Evolutionary conservation across 2,797 vertebrate species (phyloP).

Genomic region (Sarcoramphus papa): DNA sequence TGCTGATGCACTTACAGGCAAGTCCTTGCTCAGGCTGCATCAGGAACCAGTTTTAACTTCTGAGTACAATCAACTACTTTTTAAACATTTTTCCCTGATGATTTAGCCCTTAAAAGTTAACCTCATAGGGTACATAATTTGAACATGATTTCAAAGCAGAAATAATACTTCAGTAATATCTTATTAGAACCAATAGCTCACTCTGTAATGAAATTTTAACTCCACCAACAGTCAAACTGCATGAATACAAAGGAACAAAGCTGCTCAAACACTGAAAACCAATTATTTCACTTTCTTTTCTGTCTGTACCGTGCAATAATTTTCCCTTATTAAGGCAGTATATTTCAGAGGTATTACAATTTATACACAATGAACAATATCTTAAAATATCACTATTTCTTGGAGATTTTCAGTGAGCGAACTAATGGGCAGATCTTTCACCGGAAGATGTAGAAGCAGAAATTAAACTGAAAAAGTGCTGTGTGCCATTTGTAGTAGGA

Average conservation of each 20-base stretch:
- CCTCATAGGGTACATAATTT: neutral
- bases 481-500: neutral
- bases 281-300: neutral
- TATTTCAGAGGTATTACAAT: neutral
- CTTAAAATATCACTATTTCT: neutral
- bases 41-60: neutral
- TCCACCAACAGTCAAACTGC: neutral
- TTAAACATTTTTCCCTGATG: neutral
- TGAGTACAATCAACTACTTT: neutral
- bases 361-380: neutral
- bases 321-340: neutral
- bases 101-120: neutral
- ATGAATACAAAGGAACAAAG: neutral
- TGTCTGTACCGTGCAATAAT: neutral
- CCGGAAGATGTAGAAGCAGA: neutral
- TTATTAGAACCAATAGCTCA: neutral
- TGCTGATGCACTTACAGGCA: neutral
- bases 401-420: neutral
- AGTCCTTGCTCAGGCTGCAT: neutral
- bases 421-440: neutral
- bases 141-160: conserved; percentile 8
- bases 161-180: neutral
- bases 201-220: neutral
- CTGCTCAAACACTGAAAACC: neutral
- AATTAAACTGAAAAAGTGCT: neutral